These are phyloP conservation scores for Styela plicata DNA, from an alignment of 23 tunicate genomes.

Conservation along the genomic window DNA sequence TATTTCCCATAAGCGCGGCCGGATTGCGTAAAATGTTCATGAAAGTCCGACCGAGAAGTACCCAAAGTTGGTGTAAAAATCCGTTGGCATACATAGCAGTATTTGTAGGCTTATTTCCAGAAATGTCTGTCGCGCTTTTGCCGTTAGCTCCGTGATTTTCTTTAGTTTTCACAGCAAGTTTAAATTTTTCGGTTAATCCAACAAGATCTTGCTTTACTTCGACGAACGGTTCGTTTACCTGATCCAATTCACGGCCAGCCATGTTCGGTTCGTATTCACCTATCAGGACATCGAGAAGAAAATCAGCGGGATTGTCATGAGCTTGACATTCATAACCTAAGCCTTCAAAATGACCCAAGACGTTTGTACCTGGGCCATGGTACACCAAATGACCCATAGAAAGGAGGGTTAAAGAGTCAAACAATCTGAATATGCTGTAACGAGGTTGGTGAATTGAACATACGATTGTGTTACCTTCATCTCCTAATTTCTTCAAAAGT, in stretches of 20 bases:
- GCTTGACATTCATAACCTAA: conserved; percentile 79
- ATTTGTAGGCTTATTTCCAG: background rate
- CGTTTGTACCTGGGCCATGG: conserved; percentile 60
- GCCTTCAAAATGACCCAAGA: conserved; percentile 68
- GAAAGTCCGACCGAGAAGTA: conserved; percentile 53
- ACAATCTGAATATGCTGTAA: conserved; percentile 72
- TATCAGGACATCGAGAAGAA: conserved; percentile 80
- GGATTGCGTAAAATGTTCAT: conserved; percentile 78
- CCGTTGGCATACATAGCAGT: conserved; percentile 62
- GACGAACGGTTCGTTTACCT: background rate
- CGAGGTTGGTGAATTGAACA: conserved; percentile 96
- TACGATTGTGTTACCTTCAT: conserved; percentile 67
- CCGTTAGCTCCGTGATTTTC: conserved; percentile 20
- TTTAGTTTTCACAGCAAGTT: conserved; percentile 6
- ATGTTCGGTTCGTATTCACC: conserved; percentile 48
- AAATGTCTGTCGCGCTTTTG: background rate
- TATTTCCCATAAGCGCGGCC: conserved; percentile 65
- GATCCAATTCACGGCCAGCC: background rate
- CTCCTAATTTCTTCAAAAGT: conserved; percentile 67
- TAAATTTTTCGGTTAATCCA: background rate
- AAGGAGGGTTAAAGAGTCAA: conserved; percentile 74
- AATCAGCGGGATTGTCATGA: conserved; percentile 96
- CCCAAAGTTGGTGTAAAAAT: conserved; percentile 60
- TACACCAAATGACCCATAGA: conserved; percentile 66
- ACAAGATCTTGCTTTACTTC: background rate